A percentile compares a stretch with the other conserved stretches of the same genome.
These are phyloP conservation scores for Eubucco bourcierii DNA, from an alignment of 2,113 vertebrate genomes.

Conservation along the genomic window DNA sequence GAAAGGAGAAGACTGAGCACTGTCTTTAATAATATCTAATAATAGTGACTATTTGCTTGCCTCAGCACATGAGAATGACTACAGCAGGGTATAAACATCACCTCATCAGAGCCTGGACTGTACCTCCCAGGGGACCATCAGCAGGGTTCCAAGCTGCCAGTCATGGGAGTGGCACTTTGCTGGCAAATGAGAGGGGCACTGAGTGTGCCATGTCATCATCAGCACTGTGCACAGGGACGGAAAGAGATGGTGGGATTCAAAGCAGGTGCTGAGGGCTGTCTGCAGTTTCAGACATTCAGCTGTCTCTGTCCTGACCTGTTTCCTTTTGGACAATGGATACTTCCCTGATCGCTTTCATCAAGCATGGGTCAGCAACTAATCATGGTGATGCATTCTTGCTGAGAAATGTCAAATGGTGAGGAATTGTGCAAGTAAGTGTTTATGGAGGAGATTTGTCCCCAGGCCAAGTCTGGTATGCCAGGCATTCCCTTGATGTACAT, in stretches of 20 bases:
- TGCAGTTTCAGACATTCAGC: neutral
- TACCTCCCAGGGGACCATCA: neutral
- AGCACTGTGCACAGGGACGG: rapidly evolving
- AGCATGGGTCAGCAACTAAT: neutral
- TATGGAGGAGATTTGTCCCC: neutral
- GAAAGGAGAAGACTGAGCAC: neutral
- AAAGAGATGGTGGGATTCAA: neutral
- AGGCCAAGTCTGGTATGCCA: neutral
- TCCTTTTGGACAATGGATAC: neutral
- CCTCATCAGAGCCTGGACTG: neutral
- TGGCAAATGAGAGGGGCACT: rapidly evolving
- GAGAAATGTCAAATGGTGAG: neutral
- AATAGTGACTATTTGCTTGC: neutral
- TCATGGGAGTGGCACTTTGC: neutral
- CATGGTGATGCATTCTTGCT: neutral
- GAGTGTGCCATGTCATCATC: rapidly evolving
- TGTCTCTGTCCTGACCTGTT: neutral
- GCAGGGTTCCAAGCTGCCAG: neutral
- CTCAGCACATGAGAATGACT: neutral
- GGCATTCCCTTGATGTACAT: neutral
- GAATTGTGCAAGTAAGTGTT: neutral
- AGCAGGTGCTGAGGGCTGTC: neutral
- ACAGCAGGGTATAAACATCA: neutral
- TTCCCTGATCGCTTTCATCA: rapidly evolving
- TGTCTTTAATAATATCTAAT: neutral